Evolutionary conservation across 53 echinoderm and acorn worm genomes (phyloP), one percentile per base, ranked within the genome.

Genomic region (Arbacia lixula): DNA sequence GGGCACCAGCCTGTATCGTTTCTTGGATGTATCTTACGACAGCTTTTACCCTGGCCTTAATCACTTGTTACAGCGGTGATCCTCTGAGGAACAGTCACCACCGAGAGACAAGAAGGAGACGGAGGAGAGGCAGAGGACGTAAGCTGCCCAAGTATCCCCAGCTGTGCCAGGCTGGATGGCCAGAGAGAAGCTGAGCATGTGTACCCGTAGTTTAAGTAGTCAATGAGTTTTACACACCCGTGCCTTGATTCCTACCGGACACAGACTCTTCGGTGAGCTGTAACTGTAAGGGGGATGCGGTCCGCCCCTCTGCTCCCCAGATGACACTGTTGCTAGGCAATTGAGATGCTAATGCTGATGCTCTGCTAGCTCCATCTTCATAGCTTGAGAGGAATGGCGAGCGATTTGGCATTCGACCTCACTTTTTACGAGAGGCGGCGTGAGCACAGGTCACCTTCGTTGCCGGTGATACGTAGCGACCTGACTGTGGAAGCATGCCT

Each of bases 341-440:
- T 51, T 74, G 74, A 74, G 74, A 74, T 74, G 74, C 74, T 52
- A 53, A 74, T 74, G 53, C 74, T 74, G 53, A 32, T 74, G 74
- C 74, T 74, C 31, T 74, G 74, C 74, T 74, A 74, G 74, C 42
- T 42, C 43, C 69, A 69, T 69, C 66, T 19, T 60, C 61, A 36
- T 66, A 40, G 43, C 20, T 25, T 21, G 60, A 36, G 34, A 49
- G 78, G 78, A 49, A 77, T 77, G 78, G 78, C 78, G 36, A 77
- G 19, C 39, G 78, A 77, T 58, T 77, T 77, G 78, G 78, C 78
- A 77, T 77, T 77, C 28, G 78, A 77, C 78, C 78, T 77, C 78
- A 58, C 78, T 58, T 77, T 77, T 77, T 77, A 77, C 78, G 60
- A 77, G 78, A 41, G 60, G 57, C 57, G 78, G 12, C 78, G 78